These are phyloP conservation scores for Trichopoda pennipes DNA, from an alignment of 2,888 invertebrate genomes.

Conservation along the genomic window DNA sequence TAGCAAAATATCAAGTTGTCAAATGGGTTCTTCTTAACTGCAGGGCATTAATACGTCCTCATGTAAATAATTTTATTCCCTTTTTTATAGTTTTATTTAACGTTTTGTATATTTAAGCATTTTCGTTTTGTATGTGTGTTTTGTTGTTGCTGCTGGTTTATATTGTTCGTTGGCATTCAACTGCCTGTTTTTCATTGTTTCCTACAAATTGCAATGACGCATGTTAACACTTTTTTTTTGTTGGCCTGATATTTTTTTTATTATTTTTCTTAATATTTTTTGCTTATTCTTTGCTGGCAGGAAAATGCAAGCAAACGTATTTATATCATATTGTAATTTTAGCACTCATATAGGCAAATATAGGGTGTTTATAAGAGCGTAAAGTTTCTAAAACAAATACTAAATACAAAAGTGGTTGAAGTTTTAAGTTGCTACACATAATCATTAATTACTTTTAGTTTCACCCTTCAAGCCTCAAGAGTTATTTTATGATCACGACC, in stretches of 20 bases:
- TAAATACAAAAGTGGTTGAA: too few species aligned
- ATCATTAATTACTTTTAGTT: too few species aligned
- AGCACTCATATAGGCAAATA: too few species aligned
- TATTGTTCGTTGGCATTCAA: conserved; percentile 10
- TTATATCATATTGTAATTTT: too few species aligned
- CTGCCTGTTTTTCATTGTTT: conserved; percentile 41
- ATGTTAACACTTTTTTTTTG: conserved; percentile 76
- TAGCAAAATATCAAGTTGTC: too few species aligned
- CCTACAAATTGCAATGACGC: conserved; percentile 77
- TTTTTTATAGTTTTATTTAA: neutral
- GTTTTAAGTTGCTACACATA: too few species aligned
- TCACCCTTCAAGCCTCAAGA: too few species aligned
- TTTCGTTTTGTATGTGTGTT: conserved; percentile 6
- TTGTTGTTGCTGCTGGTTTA: neutral
- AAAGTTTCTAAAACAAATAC: too few species aligned
- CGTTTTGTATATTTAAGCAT: conserved; percentile 37
- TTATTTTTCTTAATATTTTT: conserved; percentile 65
- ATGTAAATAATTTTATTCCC: conserved; percentile 1
- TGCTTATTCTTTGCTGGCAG: conserved; percentile 64
- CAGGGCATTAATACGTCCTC: neutral
- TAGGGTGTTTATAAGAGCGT: too few species aligned
- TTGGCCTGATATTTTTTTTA: conserved; percentile 16
- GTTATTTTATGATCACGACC: too few species aligned
- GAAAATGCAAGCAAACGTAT: too few species aligned
- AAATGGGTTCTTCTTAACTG: neutral